Percentiles rank a stretch among this genome's conserved stretches.
These are phyloP conservation scores for Brotogeris chrysoptera DNA, from an alignment of 2,797 vertebrate genomes.

Conservation along the genomic window DNA sequence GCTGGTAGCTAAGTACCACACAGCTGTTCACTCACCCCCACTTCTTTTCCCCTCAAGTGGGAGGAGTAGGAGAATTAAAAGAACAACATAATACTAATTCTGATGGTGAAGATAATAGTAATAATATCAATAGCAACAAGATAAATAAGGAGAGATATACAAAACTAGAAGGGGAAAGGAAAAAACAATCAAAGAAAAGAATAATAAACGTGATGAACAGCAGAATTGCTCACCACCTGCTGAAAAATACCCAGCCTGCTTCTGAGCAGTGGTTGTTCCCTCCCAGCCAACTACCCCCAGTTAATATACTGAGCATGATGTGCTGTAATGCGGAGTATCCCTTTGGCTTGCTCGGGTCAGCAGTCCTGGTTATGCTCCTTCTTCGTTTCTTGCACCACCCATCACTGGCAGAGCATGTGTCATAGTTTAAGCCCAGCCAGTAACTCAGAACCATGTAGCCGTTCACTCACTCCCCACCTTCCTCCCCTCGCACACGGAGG, in stretches of 20 bases:
- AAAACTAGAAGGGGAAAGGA: background rate
- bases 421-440: too few relatives aligned
- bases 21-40: background rate
- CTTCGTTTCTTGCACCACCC: too few relatives aligned
- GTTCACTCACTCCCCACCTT: too few relatives aligned
- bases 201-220: background rate
- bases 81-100: background rate
- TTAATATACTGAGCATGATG: too few relatives aligned
- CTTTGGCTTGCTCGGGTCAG: too few relatives aligned
- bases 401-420: too few relatives aligned
- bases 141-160: background rate
- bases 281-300: too few relatives aligned
- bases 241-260: background rate
- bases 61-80: background rate
- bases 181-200: background rate
- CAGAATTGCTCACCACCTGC: background rate
- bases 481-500: too few relatives aligned
- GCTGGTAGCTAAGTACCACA: background rate
- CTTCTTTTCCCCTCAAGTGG: background rate
- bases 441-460: too few relatives aligned
- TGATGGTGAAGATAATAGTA: background rate
- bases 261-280: too few relatives aligned
- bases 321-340: too few relatives aligned
- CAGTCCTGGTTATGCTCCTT: too few relatives aligned
- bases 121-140: background rate